Conservation (phyloP, 2,888 invertebrate genomes). For the Beris chalybata region DNA sequence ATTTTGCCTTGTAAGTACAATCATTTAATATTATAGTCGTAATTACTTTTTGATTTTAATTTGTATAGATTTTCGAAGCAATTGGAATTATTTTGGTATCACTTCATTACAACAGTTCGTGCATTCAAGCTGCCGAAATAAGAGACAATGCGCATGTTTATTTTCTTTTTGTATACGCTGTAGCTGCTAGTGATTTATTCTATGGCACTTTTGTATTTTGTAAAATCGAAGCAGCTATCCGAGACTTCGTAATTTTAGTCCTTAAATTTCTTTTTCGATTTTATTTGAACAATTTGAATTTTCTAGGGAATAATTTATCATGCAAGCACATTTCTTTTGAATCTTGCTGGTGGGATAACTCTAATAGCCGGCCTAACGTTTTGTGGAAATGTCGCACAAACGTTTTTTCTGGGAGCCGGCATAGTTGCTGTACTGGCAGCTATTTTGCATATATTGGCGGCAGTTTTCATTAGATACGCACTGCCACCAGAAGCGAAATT, state of each 20-base stretch:
- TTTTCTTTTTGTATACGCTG: constrained; percentile 7
- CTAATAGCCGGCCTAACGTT: constrained; percentile 36
- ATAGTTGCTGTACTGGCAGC: constrained; percentile 29
- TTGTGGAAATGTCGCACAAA: constrained; percentile 40
- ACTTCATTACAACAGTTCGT: constrained; percentile 6
- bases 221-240: background rate
- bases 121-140: constrained; percentile 24
- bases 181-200: constrained; percentile 19
- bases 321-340: constrained; percentile 19
- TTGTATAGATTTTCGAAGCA: constrained; percentile 17
- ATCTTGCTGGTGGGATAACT: constrained; percentile 17
- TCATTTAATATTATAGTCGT: background rate
- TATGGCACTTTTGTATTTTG: constrained; percentile 9
- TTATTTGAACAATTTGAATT: constrained; percentile 5
- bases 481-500: constrained; percentile 4
- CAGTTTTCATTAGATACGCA: constrained; percentile 5
- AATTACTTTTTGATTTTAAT: background rate
- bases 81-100: constrained; percentile 13
- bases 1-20: constrained; percentile 4
- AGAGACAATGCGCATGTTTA: constrained; percentile 4
- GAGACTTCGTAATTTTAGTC: constrained; percentile 16
- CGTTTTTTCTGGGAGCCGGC: constrained; percentile 26
- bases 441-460: constrained; percentile 33
- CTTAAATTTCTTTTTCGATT: background rate
- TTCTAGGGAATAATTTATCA: constrained; percentile 10